A percentile compares a stretch with the other conserved stretches of the same genome.
These are phyloP conservation scores for Morus bassanus DNA, from an alignment of 2,797 vertebrate genomes.

Conservation along the genomic window DNA sequence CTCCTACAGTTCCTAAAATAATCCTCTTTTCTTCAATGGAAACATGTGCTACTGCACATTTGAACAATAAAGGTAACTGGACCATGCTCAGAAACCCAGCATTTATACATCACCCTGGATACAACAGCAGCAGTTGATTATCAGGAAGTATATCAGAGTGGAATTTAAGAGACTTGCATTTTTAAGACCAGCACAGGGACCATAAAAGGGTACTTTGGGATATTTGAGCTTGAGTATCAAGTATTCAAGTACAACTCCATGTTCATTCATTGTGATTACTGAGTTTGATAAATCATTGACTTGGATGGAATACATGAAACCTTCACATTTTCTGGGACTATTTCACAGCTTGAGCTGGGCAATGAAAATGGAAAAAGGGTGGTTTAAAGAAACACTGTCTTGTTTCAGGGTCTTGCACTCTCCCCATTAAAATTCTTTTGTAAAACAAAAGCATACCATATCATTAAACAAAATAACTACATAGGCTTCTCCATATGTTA, in stretches of 20 bases:
- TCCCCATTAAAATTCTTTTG: slow-evolving; percentile 49
- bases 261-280: background rate
- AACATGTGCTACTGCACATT: background rate
- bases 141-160: background rate
- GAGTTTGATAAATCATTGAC: background rate
- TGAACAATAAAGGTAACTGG: background rate
- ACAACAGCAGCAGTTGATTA: background rate
- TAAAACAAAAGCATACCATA: slow-evolving; percentile 50
- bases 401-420: slow-evolving; percentile 31
- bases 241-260: background rate
- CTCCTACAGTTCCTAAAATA: background rate
- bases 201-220: background rate
- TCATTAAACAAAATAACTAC: background rate
- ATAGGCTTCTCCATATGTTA: background rate
- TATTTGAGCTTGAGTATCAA: background rate
- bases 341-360: background rate
- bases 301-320: background rate
- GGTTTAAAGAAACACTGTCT: slow-evolving; percentile 16
- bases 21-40: background rate
- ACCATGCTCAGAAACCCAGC: background rate
- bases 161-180: background rate
- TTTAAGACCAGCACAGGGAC: background rate
- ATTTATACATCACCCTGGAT: background rate
- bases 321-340: background rate
- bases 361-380: background rate